Evolutionary conservation across 2,888 invertebrate genomes (phyloP), one percentile per base, ranked within the genome.

Genomic region (Brachypterus glaber): DNA sequence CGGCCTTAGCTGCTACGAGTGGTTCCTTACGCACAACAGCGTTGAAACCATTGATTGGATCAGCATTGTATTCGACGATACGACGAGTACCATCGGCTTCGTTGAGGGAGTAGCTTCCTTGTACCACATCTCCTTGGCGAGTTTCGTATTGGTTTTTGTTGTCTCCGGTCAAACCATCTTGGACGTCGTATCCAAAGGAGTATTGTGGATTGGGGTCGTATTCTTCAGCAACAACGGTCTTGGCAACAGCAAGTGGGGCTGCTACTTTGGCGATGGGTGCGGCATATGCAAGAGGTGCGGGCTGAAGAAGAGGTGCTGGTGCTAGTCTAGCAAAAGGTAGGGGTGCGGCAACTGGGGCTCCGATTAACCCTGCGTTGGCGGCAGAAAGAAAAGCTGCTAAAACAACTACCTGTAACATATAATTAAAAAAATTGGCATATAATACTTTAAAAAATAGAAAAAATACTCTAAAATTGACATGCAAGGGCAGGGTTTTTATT

Each of bases 31-130:
- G 68, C 3, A 73, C 72, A 30, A 73, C 69, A 36, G 73, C 73
- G 60, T 72, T 72, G 63, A 72, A 73, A 4, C 73, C 73, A 42
- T 67, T 64, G 35, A 69, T 51, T 41, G 70, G 67, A 51, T 70
- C 71, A n/a, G 73, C 71, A 31, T 68, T 60, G 55, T 76, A 76
- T 47, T 78, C 77, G 0, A 78, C 77, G 17, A 72, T 76, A 47
- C 77, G 73, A 57, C 71, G 72, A 37, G 72, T 74, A 50, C 77
- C 77, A 54, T 78, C 77, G 16, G 77, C 71, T 49, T 73, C 73
- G 15, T 66, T 57, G 33, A 73, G 61, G 24, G 72, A 69, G 64
- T 73, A 73, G 52, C 70, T 74, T 59, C 65, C 76, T 57, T 73
- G 72, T 30, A 78, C 78, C 49, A 70, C 70, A 62, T 76, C 76